Conservation (phyloP, 2,113 vertebrate genomes). For the Sula dactylatra region DNA sequence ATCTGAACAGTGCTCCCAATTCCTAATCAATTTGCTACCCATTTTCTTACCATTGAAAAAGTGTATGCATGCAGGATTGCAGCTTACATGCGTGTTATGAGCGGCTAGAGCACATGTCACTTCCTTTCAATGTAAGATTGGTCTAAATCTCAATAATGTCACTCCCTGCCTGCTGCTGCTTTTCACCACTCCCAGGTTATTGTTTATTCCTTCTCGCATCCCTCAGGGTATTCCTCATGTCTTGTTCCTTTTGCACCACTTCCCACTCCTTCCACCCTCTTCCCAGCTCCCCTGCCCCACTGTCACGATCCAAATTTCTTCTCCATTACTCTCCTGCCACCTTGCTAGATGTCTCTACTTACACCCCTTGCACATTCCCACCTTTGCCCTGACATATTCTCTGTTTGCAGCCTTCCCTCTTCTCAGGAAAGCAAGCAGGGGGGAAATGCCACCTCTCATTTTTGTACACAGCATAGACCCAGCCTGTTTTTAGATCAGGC, state of each 20-base stretch:
- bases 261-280: background rate
- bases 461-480: background rate
- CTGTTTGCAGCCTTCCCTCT: background rate
- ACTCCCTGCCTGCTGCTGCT: background rate
- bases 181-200: background rate
- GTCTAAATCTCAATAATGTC: background rate
- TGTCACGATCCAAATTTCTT: background rate
- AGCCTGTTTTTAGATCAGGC: constrained; percentile 12
- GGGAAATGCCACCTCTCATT: background rate
- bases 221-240: background rate
- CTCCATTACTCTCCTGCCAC: background rate
- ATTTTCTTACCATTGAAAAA: background rate
- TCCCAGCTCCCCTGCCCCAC: background rate
- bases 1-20: background rate
- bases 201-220: background rate
- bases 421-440: background rate
- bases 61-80: background rate
- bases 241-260: background rate
- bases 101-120: background rate
- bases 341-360: background rate
- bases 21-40: constrained; percentile 7
- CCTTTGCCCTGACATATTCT: background rate
- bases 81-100: background rate
- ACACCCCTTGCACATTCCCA: background rate
- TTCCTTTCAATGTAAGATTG: background rate